These are phyloP conservation scores for Plodia interpunctella DNA, from an alignment of 1,140 invertebrate species.

Conservation along the genomic window DNA sequence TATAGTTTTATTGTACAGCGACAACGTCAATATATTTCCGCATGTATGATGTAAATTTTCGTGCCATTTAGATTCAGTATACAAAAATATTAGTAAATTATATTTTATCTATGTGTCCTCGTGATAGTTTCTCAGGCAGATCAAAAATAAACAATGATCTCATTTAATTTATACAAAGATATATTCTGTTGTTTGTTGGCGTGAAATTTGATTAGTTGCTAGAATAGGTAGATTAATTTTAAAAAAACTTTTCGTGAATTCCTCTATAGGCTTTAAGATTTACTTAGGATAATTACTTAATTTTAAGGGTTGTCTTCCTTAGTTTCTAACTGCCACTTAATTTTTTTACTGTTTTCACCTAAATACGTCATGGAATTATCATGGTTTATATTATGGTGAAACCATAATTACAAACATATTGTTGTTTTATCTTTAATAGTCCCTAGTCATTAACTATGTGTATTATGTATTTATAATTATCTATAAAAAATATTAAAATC, in stretches of 20 bases:
- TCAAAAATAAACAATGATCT: conserved; percentile 18
- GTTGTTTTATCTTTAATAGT: too few relatives aligned
- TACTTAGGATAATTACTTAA: not conserved
- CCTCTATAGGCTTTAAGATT: not conserved
- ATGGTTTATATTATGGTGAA: too few relatives aligned
- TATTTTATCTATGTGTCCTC: not conserved
- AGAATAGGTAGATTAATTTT: not conserved
- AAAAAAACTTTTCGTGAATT: not conserved
- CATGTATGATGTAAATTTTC: not conserved
- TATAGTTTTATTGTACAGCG: too few relatives aligned
- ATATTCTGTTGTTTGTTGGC: conserved; percentile 18
- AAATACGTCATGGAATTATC: too few relatives aligned
- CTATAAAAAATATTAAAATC: too few relatives aligned
- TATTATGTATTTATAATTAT: too few relatives aligned
- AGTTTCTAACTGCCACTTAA: not conserved
- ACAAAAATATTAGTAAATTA: not conserved
- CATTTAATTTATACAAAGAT: conserved; percentile 22
- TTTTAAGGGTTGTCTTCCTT: not conserved
- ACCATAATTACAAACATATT: too few relatives aligned
- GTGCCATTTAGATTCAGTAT: conserved; percentile 5
- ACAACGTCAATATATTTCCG: too few relatives aligned
- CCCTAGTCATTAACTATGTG: too few relatives aligned
- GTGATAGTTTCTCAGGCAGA: not conserved
- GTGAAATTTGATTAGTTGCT: not conserved
- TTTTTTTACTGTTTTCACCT: not conserved